phyloP scores from a whole-genome alignment of 2,888 invertebrate genomes.

The Julus scandinavius region DNA sequence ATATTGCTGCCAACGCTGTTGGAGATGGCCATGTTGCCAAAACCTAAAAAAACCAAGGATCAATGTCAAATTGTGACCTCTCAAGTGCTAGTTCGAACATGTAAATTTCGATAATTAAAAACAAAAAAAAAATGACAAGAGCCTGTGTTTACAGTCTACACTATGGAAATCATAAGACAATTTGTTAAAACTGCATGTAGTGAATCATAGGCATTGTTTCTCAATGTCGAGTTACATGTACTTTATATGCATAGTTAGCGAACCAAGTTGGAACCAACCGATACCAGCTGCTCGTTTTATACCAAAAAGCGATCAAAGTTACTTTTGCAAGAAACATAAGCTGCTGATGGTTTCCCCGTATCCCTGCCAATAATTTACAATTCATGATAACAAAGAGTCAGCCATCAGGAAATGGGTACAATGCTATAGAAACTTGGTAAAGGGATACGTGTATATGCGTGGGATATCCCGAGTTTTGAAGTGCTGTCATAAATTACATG shows the following conservation, averaged over 20 bases:
- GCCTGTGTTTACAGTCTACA: too few relatives aligned
- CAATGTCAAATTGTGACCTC: background rate
- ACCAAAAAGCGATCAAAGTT: too few relatives aligned
- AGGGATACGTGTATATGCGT: background rate
- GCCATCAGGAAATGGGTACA: background rate
- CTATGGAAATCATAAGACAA: background rate
- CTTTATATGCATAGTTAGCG: background rate
- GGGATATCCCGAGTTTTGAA: background rate
- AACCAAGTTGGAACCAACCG: background rate
- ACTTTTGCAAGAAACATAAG: background rate
- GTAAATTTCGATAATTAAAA: background rate
- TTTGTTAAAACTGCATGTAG: background rate
- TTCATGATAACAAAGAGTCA: background rate
- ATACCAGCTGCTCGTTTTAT: background rate
- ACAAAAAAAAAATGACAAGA: too few relatives aligned
- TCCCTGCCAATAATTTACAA: background rate
- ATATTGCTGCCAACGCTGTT: conserved; percentile 67
- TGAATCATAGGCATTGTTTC: background rate
- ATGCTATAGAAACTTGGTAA: conserved; percentile 1
- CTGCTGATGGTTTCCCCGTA: background rate
- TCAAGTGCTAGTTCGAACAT: background rate
- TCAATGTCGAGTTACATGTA: background rate
- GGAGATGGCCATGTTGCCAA: conserved; percentile 67
- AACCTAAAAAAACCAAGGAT: conserved; percentile 58
- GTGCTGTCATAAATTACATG: background rate